A percentile compares a stretch with the other conserved stretches of the same genome.
These are phyloP conservation scores for Drosophila simulans DNA, from an alignment of 1,140 invertebrate genomes.

Conservation along the genomic window DNA sequence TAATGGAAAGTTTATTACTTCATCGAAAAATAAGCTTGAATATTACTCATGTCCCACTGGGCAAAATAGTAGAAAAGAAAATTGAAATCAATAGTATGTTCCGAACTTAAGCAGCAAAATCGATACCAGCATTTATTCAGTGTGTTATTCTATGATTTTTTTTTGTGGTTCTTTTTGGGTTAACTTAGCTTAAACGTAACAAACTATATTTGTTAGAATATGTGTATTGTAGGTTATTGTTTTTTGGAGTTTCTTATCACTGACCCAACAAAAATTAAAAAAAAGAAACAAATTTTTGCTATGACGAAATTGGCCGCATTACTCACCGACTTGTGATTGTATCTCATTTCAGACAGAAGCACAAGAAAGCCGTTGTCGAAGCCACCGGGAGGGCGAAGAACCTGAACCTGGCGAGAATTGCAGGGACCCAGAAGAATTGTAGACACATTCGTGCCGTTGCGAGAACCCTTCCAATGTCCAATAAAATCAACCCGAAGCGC, in stretches of 20 bases:
- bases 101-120: not conserved
- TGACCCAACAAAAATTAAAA: not conserved
- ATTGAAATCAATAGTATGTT: not conserved
- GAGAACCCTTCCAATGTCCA: constrained; percentile 78
- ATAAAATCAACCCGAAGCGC: constrained; percentile 84
- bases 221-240: not conserved
- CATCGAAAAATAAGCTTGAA: not conserved
- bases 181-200: too few species aligned
- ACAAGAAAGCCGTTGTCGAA: constrained; percentile 9
- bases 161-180: too few species aligned
- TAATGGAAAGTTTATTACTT: not conserved
- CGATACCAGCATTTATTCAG: not conserved
- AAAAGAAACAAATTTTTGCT: not conserved
- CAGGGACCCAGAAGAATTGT: constrained; percentile 25
- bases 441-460: constrained; percentile 32
- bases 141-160: not conserved
- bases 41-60: not conserved
- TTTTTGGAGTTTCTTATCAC: constrained; percentile 2
- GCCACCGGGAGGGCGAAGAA: constrained; percentile 1
- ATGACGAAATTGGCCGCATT: constrained; percentile 2
- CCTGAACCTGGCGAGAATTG: constrained; percentile 26
- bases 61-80: not conserved
- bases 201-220: not conserved
- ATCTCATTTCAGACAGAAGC: constrained; percentile 14
- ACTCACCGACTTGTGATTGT: not conserved